Evolutionary conservation across 2,888 invertebrate species (phyloP).

Genomic region (Sesia bembeciformis): DNA sequence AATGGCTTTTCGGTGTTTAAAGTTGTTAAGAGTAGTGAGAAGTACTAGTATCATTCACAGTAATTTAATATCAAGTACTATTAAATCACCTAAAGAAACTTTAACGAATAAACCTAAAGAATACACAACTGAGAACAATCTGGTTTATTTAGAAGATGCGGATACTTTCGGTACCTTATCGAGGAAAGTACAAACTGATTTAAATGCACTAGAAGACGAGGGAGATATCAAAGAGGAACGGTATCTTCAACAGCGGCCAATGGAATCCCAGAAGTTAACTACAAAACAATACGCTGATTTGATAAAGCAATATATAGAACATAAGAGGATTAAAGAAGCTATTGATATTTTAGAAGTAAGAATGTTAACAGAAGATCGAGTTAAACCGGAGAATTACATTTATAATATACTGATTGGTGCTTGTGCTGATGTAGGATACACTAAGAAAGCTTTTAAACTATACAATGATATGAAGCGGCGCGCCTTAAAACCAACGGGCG

Average conservation of each 20-base stretch:
- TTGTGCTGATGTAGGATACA: constrained; percentile 88
- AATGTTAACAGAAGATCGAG: constrained; percentile 84
- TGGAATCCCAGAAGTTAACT: constrained; percentile 65
- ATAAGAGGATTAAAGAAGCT: constrained; percentile 83
- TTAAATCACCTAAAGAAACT: constrained; percentile 13
- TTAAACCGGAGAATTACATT: constrained; percentile 85
- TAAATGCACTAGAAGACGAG: constrained; percentile 53
- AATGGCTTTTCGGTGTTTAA: constrained; percentile 39
- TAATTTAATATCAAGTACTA: constrained; percentile 21
- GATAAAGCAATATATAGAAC: constrained; percentile 78
- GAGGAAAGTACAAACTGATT: constrained; percentile 18
- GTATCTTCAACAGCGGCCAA: constrained; percentile 65
- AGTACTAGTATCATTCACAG: constrained; percentile 18
- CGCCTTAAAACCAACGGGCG: constrained; percentile 78
- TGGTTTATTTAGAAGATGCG: constrained; percentile 59
- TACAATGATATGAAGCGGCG: constrained; percentile 88
- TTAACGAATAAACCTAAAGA: constrained; percentile 15
- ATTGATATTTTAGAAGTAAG: constrained; percentile 84
- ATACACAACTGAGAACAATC: constrained; percentile 42
- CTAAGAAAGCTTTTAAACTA: constrained; percentile 88
- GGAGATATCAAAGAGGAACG: constrained; percentile 77
- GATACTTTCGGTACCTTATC: constrained; percentile 74
- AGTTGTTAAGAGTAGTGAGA: constrained; percentile 28
- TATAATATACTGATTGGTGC: constrained; percentile 89
- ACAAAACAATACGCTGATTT: constrained; percentile 80